Percentiles rank a stretch among this genome's conserved stretches.
Conservation (phyloP, 2,113 vertebrate species). For the Pangasianodon gigas region DNA sequence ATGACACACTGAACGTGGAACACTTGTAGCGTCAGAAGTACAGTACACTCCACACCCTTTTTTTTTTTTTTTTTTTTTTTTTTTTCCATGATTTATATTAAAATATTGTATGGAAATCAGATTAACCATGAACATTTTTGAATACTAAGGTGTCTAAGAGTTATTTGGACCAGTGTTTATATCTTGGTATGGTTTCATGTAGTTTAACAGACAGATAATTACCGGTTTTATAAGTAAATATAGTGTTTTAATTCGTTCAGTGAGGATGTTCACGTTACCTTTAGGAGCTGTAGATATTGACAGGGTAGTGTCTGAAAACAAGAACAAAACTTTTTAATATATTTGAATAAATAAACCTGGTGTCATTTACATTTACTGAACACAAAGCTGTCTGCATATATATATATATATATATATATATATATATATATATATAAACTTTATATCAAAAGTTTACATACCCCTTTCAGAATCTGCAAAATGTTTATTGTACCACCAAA, state of each 20-base stretch:
- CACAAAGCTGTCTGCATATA: neutral
- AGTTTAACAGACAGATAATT: neutral
- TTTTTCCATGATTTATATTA: neutral
- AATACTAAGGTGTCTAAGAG: neutral
- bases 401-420: too few species aligned
- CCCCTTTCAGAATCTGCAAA: too few species aligned
- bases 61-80: neutral
- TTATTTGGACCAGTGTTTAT: neutral
- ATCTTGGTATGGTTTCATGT: neutral
- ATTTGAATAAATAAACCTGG: neutral
- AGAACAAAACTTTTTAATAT: neutral
- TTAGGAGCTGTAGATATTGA: too few species aligned
- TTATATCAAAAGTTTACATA: too few species aligned
- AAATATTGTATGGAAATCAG: neutral
- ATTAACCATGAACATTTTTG: neutral
- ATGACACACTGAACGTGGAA: neutral
- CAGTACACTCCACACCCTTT: neutral
- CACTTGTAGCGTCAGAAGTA: neutral
- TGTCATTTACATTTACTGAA: neutral
- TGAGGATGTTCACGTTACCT: neutral
- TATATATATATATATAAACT: too few species aligned
- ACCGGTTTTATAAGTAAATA: neutral
- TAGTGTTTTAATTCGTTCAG: neutral
- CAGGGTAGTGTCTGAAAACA: neutral
- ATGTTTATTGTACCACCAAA: too few species aligned